Evolutionary conservation across 2,888 invertebrate genomes (phyloP), one percentile per base, ranked within the genome.

Genomic region (Balanococcus diminutus): DNA sequence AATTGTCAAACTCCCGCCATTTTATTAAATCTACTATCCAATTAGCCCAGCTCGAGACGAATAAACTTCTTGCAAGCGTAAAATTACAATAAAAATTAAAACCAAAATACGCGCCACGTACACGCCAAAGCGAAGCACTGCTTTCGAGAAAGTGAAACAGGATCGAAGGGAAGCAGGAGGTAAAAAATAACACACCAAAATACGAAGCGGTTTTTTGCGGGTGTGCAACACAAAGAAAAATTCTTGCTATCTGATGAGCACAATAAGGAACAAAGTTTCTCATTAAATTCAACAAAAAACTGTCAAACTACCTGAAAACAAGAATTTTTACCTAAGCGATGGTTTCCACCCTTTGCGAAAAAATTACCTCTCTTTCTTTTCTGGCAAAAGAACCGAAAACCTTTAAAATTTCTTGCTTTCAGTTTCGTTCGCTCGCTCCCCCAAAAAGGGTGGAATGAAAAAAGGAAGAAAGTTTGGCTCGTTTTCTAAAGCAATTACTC

Each of bases 401-500:
- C 72, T 72, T 72, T 72, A 72, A 72, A 72, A 72, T 72, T 72
- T 28, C 32, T 72, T n/a, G 72, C 72, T 72, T 72, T 72, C 32
- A n/a, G 32, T 72, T 72, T 3, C 36, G 36, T 8, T 3, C 36
- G 8, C 36, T n/a, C 46, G 46, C 6, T 16, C n/a, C 31, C 32
- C 16, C 6, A 72, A 32, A 72, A 28, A n/a, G 72, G 72, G 72
- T 61, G n/a, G 11, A 42, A 42, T 11, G 14, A 42, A 42, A 42
- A 46, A 46, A n/a, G 14, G 25, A 61, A 32, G 25, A 72, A 72
- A 72, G 72, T 72, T 72, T 72, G 72, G 32, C 28, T 72, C 72
- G 72, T 72, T 72, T 72, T 72, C 72, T 72, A 32, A 72, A 72
- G 72, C 72, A 72, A 72, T 72, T 72, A 72, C 72, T 72, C 72